A percentile compares a stretch with the other conserved stretches of the same genome.
Evolutionary conservation across 2,113 vertebrate species (phyloP).

Genomic region (rabbit (Oryctolagus cuniculus)): mOryCun1.1 NC_091434.1:132295001-132295500

Average conservation of each 20-base stretch:
- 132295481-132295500: too few relatives aligned
- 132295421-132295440: too few relatives aligned
- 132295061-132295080: slow-evolving; percentile 23
- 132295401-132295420: too few relatives aligned
- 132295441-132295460: too few relatives aligned
- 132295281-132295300: background rate
- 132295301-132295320: slow-evolving; percentile 14
- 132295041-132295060: background rate
- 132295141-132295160: background rate
- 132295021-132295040: slow-evolving; percentile 8
- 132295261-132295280: background rate
- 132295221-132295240: background rate
- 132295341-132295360: background rate
- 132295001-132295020: fast-evolving
- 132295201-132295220: background rate
- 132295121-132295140: background rate
- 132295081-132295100: background rate
- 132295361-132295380: background rate
- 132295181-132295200: slow-evolving; percentile 6
- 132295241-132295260: background rate
- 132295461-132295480: too few relatives aligned
- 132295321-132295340: background rate
- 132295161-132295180: background rate
- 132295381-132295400: background rate
- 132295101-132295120: background rate